Base-by-base conservation (phyloP, 1,140 invertebrate genomes). In the Streblospio benedicti region DNA sequence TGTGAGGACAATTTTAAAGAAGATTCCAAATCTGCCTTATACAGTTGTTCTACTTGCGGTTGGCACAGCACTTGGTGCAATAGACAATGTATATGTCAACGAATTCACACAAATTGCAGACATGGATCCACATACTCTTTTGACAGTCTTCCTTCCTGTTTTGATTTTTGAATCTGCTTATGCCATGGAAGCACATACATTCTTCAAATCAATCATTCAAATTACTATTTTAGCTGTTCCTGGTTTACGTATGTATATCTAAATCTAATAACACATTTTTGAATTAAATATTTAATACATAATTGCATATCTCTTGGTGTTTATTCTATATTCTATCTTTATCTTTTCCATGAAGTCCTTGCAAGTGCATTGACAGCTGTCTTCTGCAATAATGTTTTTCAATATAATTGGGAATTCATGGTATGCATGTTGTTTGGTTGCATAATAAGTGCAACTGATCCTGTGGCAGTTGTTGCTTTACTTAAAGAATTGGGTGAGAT, bases 131-230 rank as follows among this genome's bases (percentile, higher is more conserved):
- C 70, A 77, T 61, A 65, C 79, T 5, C 70, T 80, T 25, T 68
- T 81, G 14, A 68, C 73, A 61, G 65, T 76, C 12, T 81, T 80
- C 64, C 67, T 81, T 28, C 80, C 80, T 1, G 71, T 79, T 14
- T 73, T 81, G 14, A 77, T 81, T 20, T 81, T 80, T 66, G 79
- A 81, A 62, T 76, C 76, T 9, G 79, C 79, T 4, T 81, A 79
- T 65, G 69, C 72, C 5, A 76, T 80, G 69, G 73, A 79, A 44
- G 66, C 74, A 1, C 76, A 80, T 60, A 74, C 76, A 5, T 80
- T 81, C 61, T 57, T 74, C 25, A 74, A 74, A 58, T 70, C 70
- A 28, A 66, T 77, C n/a, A 49, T 68, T n/a, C 78, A 79, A 63
- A 73, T 78, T 30, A 45, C 79, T 14, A 52, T 80, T 1, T 56